Conservation (phyloP, 2,797 vertebrate species). For the Crypturellus tataupa region DNA sequence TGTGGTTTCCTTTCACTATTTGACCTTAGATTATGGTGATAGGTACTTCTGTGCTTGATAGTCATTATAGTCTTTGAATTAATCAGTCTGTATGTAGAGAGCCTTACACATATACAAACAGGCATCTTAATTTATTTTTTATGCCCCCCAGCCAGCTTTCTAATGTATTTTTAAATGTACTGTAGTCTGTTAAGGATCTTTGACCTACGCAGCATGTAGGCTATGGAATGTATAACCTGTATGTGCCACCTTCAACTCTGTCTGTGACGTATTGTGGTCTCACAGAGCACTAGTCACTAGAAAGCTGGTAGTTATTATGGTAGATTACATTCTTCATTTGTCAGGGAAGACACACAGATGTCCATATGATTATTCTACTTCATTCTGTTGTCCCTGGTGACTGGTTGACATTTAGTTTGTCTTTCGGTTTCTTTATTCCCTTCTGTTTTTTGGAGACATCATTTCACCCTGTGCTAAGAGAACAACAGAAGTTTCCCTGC, state of each 20-base stretch:
- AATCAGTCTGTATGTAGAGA: not conserved
- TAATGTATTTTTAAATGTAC: not conserved
- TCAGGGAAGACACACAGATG: not conserved
- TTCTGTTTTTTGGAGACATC: no score
- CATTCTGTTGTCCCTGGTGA: no score
- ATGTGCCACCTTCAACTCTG: fast-evolving
- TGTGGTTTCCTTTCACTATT: not conserved
- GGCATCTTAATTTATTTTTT: not conserved
- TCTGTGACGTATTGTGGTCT: not conserved
- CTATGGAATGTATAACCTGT: not conserved
- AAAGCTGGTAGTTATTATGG: not conserved
- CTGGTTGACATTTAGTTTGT: no score
- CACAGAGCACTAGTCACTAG: not conserved
- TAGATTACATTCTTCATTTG: not conserved
- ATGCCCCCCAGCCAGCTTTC: not conserved
- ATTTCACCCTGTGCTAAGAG: no score
- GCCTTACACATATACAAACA: not conserved
- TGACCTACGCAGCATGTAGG: not conserved
- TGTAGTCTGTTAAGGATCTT: not conserved
- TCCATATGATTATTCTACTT: not conserved
- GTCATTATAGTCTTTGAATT: not conserved
- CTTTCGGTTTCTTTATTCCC: no score
- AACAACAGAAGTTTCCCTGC: not conserved
- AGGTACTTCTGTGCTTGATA: not conserved
- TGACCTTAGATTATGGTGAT: not conserved